A percentile compares a stretch with the other conserved stretches of the same genome.
Evolutionary conservation across 2,797 vertebrate species (phyloP).

Genomic region (Fringilla coelebs): DNA sequence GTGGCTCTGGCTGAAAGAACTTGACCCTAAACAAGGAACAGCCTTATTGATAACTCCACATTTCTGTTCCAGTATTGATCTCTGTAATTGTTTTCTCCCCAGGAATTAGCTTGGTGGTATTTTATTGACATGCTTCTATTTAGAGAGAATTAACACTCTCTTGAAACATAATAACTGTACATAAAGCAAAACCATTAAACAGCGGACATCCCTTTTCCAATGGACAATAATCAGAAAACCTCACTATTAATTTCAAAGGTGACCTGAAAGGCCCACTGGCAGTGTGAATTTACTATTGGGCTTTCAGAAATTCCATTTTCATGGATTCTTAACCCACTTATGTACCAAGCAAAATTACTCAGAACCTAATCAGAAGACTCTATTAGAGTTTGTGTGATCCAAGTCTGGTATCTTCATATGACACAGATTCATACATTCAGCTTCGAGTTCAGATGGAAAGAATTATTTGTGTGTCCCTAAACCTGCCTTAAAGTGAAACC

Average conservation of each 20-base stretch:
- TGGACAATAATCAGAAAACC: not conserved
- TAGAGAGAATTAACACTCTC: not conserved
- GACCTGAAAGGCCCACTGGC: not conserved
- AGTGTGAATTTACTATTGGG: not conserved
- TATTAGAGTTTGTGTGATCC: not conserved
- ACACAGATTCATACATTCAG: not conserved
- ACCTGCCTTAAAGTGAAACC: not conserved
- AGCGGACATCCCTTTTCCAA: not conserved
- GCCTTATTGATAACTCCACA: not conserved
- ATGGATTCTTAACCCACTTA: not conserved
- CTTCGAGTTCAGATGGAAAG: not conserved
- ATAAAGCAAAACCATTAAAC: not conserved
- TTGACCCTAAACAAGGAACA: not conserved
- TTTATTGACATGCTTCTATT: not conserved
- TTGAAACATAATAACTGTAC: not conserved
- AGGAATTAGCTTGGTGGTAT: not conserved
- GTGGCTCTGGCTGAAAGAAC: not conserved
- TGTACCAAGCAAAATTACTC: not conserved
- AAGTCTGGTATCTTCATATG: not conserved
- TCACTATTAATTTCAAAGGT: not conserved
- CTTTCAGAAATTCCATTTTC: not conserved
- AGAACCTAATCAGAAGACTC: not conserved
- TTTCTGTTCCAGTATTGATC: not conserved
- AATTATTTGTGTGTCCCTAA: not conserved
- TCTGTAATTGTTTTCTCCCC: not conserved